Evolutionary conservation across 37 sponge, comb jelly and placozoan genomes (phyloP).

Genomic region (Ianthella basta): DNA sequence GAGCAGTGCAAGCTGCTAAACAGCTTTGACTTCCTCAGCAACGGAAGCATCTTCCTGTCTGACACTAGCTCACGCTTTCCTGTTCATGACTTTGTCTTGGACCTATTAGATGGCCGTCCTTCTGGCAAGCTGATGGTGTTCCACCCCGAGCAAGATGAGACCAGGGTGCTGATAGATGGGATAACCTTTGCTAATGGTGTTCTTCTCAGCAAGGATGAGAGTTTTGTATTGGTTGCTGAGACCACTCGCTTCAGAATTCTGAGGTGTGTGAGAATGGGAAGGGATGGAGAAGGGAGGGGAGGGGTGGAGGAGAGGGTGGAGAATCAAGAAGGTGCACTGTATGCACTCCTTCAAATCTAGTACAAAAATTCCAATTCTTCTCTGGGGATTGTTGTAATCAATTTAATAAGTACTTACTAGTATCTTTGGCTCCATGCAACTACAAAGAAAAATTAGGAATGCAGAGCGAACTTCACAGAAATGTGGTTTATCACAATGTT

Average conservation of each 20-base stretch:
- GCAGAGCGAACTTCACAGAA: no score
- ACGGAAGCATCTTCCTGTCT: slow-evolving; percentile 70
- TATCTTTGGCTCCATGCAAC: no score
- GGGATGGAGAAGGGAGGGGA: no score
- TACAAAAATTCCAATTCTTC: background rate
- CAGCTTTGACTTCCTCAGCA: slow-evolving; percentile 50
- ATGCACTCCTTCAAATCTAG: background rate
- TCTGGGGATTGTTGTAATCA: background rate
- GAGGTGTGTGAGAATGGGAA: slow-evolving; percentile 39
- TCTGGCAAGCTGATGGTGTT: slow-evolving; percentile 74
- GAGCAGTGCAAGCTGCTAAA: slow-evolving; percentile 41
- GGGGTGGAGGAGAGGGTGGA: no score
- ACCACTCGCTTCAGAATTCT: slow-evolving; percentile 65
- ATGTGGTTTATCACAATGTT: no score
- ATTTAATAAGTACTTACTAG: no score
- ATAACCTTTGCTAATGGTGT: slow-evolving; percentile 85
- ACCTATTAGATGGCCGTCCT: slow-evolving; percentile 49
- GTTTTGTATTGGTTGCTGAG: slow-evolving; percentile 65
- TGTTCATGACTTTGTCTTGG: slow-evolving; percentile 42
- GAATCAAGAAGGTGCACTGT: no score
- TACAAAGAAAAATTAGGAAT: no score
- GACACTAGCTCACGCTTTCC: slow-evolving; percentile 58
- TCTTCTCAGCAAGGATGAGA: slow-evolving; percentile 42
- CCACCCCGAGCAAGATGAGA: slow-evolving; percentile 27
- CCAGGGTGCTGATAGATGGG: slow-evolving; percentile 27